Evolutionary conservation across 2,888 invertebrate species (phyloP).

Genomic region (Nephrotoma flavescens): DNA sequence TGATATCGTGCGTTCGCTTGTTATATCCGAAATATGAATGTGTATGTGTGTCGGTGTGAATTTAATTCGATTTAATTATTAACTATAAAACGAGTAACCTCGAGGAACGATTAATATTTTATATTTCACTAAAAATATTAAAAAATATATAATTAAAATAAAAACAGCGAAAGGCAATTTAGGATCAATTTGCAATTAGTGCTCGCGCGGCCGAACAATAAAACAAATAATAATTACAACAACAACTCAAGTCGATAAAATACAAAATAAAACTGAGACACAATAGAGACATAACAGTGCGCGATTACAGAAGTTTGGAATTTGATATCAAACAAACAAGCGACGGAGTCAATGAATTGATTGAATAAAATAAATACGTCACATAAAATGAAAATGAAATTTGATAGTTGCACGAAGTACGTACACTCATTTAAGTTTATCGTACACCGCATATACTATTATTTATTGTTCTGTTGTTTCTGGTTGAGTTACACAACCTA

Average conservation of each 20-base stretch:
- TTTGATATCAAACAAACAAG: not conserved
- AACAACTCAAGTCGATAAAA: not conserved
- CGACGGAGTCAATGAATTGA: not conserved
- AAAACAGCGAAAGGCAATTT: not conserved
- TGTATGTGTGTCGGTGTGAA: not conserved
- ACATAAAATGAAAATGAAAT: not conserved
- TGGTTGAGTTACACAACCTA: not conserved
- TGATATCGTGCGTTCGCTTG: not conserved
- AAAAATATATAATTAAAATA: not conserved
- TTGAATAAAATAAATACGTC: not conserved
- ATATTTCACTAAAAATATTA: not conserved
- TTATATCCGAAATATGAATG: not conserved
- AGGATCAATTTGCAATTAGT: not conserved
- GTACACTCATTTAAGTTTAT: not conserved
- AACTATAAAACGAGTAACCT: not conserved
- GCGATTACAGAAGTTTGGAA: not conserved
- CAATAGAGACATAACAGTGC: not conserved
- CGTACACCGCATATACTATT: not conserved
- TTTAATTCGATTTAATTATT: not conserved
- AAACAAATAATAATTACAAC: not conserved
- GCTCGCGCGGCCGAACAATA: not conserved
- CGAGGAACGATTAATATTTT: not conserved
- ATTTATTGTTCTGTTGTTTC: not conserved
- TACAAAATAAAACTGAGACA: not conserved
- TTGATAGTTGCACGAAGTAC: not conserved